Percentiles rank a stretch among this genome's conserved stretches.
Evolutionary conservation across 2,888 invertebrate species (phyloP).

Genomic region (Tipula lateralis): DNA sequence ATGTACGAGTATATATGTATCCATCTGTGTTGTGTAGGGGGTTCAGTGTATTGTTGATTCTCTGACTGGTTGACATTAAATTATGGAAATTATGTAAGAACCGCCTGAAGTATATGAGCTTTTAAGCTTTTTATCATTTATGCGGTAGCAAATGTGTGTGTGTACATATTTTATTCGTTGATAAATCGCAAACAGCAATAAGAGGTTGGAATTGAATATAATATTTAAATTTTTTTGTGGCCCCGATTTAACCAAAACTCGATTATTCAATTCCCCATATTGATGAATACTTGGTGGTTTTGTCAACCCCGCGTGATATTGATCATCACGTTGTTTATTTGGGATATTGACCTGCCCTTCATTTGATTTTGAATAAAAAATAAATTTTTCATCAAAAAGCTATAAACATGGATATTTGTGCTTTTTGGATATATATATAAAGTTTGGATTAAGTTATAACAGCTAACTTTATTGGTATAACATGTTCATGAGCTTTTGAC

Average conservation of each 20-base stretch:
- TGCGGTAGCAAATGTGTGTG: neutral
- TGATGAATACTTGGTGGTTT: too few relatives aligned
- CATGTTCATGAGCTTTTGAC: neutral
- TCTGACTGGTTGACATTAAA: slow-evolving; percentile 11
- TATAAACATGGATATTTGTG: neutral
- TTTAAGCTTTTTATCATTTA: neutral
- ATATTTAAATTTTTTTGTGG: neutral
- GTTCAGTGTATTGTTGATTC: neutral
- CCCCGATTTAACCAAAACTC: neutral
- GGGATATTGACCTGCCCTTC: neutral
- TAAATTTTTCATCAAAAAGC: neutral
- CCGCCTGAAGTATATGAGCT: neutral
- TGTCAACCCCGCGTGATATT: too few relatives aligned
- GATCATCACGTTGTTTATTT: too few relatives aligned
- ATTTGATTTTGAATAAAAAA: neutral
- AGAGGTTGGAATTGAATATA: neutral
- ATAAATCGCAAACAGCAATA: neutral
- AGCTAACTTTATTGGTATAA: neutral
- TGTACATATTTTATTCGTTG: neutral
- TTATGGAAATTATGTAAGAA: slow-evolving; percentile 4
- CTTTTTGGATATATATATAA: neutral
- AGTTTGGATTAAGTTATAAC: neutral
- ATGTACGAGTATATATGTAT: too few relatives aligned
- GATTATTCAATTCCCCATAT: neutral
- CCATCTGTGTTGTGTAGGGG: neutral